Evolutionary conservation across 2,113 vertebrate species (phyloP), one percentile per base, ranked within the genome.

Genomic region (Hoplias malabaricus): DNA sequence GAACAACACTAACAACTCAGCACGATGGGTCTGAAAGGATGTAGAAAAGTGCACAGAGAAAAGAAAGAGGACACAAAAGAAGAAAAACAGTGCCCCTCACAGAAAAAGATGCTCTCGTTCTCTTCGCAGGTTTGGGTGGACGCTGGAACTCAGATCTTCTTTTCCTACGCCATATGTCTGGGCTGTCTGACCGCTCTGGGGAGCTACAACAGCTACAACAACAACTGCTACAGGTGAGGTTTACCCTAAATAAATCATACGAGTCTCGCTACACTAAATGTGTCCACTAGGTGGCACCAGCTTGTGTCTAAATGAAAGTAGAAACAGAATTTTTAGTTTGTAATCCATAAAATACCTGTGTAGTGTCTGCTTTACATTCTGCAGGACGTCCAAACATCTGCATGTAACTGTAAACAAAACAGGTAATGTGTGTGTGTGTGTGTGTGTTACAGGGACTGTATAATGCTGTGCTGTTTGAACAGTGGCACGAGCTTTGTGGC

Each of bases 401-500:
- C n/a, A n/a, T n/a, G n/a, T n/a, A n/a, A n/a, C n/a, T n/a, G n/a
- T n/a, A n/a, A n/a, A n/a, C n/a, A n/a, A n/a, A n/a, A n/a, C n/a
- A n/a, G n/a, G n/a, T n/a, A n/a, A n/a, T n/a, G n/a, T n/a, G n/a
- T n/a, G n/a, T n/a, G n/a, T 13, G 42, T 68, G 36, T 40, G 16
- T 63, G 40, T 86, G 67, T 71, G 85, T 83, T 71, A 54, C 90
- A 99, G 97, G 90, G 97, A 99, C 88, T 99, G 98, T 84, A 73
- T 99, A 89, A 94, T 99, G 94, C 92, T 99, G 82, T 99, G 98
- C 80, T 99, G 96, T 82, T 90, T 98, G 85, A 99, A 99, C 93
- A 99, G 98, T 2, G 97, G 98, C 73, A 99, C 98, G 86, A 99
- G 98, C 88, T 99, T 99, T 43, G 89, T 99, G 78, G 98, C 98